These are phyloP conservation scores for Actinia equina DNA, from an alignment of 64 coral and sea anemone species.

Conservation along the genomic window DNA sequence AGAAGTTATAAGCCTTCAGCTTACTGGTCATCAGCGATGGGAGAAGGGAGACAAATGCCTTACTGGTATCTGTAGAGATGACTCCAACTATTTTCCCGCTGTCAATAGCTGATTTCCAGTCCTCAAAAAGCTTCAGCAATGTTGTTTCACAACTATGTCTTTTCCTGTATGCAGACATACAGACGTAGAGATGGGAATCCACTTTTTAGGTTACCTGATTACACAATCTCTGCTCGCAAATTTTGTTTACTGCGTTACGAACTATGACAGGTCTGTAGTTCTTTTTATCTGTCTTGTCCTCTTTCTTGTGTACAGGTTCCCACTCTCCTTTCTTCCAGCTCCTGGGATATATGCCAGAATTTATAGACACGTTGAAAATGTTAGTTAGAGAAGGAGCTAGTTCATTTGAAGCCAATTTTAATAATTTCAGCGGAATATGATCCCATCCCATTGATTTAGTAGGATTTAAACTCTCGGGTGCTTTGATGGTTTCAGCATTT, in stretches of 20 bases:
- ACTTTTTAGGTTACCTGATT: slow-evolving; percentile 18
- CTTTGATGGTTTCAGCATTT: neutral
- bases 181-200: neutral
- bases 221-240: slow-evolving; percentile 24
- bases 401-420: slow-evolving; percentile 20
- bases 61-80: slow-evolving; percentile 14
- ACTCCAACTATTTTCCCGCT: neutral
- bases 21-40: slow-evolving; percentile 30
- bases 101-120: slow-evolving; percentile 1
- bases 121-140: slow-evolving; percentile 13
- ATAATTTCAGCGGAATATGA: slow-evolving; percentile 3
- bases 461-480: too few species aligned
- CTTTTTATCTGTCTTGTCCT: slow-evolving; percentile 16
- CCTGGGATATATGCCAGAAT: neutral
- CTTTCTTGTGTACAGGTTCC: slow-evolving; percentile 35
- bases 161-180: slow-evolving; percentile 27
- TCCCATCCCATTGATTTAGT: slow-evolving; percentile 15
- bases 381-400: slow-evolving; percentile 15
- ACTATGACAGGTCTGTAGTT: slow-evolving; percentile 35
- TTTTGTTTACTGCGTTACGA: slow-evolving; percentile 4
- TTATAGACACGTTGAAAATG: slow-evolving; percentile 19
- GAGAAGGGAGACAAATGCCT: slow-evolving; percentile 48
- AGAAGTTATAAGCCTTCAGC: slow-evolving; percentile 32
- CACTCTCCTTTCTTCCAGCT: slow-evolving; percentile 37
- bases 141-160: slow-evolving; percentile 34